Conservation (phyloP, 2,888 invertebrate genomes). For the Stramonita haemastoma region DNA sequence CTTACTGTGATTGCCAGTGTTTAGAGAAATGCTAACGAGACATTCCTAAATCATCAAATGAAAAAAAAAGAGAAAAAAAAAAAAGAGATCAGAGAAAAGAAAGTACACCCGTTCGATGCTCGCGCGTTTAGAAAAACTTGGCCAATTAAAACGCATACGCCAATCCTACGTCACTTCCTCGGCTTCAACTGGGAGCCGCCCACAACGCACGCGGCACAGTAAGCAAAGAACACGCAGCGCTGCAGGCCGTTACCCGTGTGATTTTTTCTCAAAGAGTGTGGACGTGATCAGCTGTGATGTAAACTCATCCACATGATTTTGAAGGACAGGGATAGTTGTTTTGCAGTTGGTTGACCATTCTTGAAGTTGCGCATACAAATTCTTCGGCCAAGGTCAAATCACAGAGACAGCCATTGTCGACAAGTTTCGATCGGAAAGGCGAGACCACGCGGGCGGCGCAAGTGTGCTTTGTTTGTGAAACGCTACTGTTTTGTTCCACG, state of each 20-base stretch:
- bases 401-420: constrained; percentile 27
- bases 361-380: background rate
- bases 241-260: constrained; percentile 24
- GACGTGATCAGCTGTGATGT: constrained; percentile 40
- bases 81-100: too few relatives aligned
- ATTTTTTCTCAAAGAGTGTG: constrained; percentile 28
- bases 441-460: constrained; percentile 40
- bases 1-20: too few relatives aligned
- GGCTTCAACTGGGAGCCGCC: constrained; percentile 64
- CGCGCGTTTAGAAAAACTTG: constrained; percentile 33
- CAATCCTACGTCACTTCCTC: constrained; percentile 63
- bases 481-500: constrained; percentile 42
- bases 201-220: constrained; percentile 63
- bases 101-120: background rate
- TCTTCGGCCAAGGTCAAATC: constrained; percentile 26
- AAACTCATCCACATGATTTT: background rate
- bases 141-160: constrained; percentile 43
- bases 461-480: constrained; percentile 42
- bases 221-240: constrained; percentile 7
- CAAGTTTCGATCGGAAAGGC: constrained; percentile 36
- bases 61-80: background rate
- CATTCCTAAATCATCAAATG: background rate
- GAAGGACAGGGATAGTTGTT: background rate
- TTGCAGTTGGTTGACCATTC: background rate
- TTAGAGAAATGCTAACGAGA: background rate